Conservation (phyloP, 2,888 invertebrate genomes). For the Mythimna lalbum region DNA sequence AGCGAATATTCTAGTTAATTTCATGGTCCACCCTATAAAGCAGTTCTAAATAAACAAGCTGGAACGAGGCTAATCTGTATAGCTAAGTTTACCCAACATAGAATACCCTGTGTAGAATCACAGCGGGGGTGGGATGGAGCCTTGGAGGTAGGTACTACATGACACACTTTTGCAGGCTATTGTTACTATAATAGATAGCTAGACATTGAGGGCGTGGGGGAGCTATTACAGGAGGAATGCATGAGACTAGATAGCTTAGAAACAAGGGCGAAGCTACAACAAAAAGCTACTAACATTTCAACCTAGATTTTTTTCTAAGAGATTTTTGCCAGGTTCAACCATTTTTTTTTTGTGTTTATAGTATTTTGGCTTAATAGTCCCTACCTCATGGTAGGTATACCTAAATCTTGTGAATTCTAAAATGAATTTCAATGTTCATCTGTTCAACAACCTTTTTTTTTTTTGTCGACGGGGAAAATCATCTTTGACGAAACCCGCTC, state of each 20-base stretch:
- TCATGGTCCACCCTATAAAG: constrained; percentile 6
- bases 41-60: constrained; percentile 30
- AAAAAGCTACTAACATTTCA: background rate
- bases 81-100: constrained; percentile 33
- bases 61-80: constrained; percentile 39
- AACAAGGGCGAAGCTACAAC: background rate
- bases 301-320: background rate
- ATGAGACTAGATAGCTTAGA: constrained; percentile 10
- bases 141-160: constrained; percentile 14
- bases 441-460: no score
- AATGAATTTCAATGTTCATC: no score
- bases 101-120: constrained; percentile 23
- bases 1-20: background rate
- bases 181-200: constrained; percentile 27
- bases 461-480: no score
- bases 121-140: constrained; percentile 31
- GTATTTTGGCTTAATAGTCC: no score
- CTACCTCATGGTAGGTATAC: no score
- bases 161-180: constrained; percentile 56
- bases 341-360: no score
- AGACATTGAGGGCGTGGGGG: background rate
- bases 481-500: no score
- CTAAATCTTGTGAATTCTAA: background rate
- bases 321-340: no score
- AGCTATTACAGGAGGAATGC: background rate